phyloP scores from a whole-genome alignment of 2,888 invertebrate genomes.

The Trissolcus brochymenae region DNA sequence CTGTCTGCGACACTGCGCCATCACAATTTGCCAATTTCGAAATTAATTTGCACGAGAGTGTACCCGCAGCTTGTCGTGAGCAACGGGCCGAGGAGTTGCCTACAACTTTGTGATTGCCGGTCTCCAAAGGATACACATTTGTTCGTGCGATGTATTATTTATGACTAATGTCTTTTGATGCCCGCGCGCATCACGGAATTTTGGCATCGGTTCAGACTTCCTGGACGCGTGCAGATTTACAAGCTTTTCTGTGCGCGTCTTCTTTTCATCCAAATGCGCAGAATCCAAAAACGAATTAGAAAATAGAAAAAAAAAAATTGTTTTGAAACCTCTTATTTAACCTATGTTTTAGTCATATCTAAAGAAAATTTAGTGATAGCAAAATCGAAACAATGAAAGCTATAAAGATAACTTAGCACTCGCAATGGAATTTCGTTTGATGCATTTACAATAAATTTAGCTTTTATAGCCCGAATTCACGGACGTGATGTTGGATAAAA shows the following conservation, averaged over 20 bases:
- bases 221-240: conserved; percentile 7
- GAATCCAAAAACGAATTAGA: neutral
- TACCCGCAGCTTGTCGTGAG: conserved; percentile 3
- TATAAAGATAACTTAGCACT: conserved; percentile 16
- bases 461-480: conserved; percentile 20
- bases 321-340: too few relatives aligned
- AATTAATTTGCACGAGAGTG: conserved; percentile 27
- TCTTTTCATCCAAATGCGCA: neutral
- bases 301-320: too few relatives aligned
- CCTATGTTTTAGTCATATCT: too few relatives aligned
- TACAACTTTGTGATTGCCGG: conserved; percentile 38
- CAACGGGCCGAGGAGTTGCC: conserved; percentile 16
- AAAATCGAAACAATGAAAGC: conserved; percentile 14
- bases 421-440: conserved; percentile 17
- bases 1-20: neutral
- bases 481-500: conserved; percentile 16
- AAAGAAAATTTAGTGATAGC: neutral
- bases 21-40: conserved; percentile 26
- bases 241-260: conserved; percentile 4
- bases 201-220: conserved; percentile 8
- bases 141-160: conserved; percentile 40
- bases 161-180: conserved; percentile 16
- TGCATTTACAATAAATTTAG: conserved; percentile 32
- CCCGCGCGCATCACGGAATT: conserved; percentile 2
- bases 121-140: conserved; percentile 31